Base-by-base conservation (phyloP, 2,888 invertebrate genomes). In the Adelognathus sp. region DNA sequence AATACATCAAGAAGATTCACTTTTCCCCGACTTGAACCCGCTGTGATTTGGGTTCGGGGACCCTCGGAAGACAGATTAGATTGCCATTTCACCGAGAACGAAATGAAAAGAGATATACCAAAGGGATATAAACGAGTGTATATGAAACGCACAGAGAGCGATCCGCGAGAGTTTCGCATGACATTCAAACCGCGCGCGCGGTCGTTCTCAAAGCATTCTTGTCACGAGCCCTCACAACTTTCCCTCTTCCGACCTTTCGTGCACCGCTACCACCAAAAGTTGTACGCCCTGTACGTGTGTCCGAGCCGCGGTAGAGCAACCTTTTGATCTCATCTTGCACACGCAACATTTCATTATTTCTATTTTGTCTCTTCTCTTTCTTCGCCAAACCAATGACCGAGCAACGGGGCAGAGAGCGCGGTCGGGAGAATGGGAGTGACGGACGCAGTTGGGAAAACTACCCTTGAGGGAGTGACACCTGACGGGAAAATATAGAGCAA, bases 321-420 rank as follows among this genome's bases (percentile, higher is more conserved):
- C 76, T 76, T 76, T 76, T 79, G 72, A 67, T 76, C 66, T 66
- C 54, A 67, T 71, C 56, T 24, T 67, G 66, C 39, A 60, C 33
- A 27, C 18, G 7, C 33, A 60, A 72, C 44, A 76, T 79, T 72
- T 67, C 54, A 72, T 79, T 76, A 79, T 71, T 72, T 66, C 44
- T 54, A 67, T 71, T 72, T 63, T 67, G 44, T 16, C 61, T 76
- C 46, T 54, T 69, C 54, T 18, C 39, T 33, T 31, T 6, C 31
- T 27, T 36, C 27, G 41, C 18, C 39, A 31, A 74, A 64, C 41
- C n/a, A 29, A 63, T 29, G n/a, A 58, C 44, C 24, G 5, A 24
- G 24, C 21, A 14, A 36, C 24, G 50, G 21, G 60, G 39, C 9
- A 27, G 50, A 27, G n/a, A 61, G 41, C 66, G n/a, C 54, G 52